A percentile compares a stretch with the other conserved stretches of the same genome.
Evolutionary conservation across 2,888 invertebrate species (phyloP).

Genomic region (Clivina fossor): DNA sequence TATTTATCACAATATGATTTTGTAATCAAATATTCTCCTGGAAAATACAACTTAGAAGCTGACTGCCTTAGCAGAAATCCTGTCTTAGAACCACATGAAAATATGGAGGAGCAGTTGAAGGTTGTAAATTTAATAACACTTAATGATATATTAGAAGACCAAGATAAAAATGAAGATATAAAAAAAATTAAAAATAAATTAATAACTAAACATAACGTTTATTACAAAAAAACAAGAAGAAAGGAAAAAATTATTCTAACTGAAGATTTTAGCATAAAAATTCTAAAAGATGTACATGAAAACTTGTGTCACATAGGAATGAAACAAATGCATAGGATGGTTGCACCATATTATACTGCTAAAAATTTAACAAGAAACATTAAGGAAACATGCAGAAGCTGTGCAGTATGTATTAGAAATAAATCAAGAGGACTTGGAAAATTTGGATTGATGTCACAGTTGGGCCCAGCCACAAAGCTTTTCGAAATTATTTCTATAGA

Average conservation of each 20-base stretch:
- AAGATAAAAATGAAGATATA: conserved; percentile 28
- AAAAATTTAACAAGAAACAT: conserved; percentile 32
- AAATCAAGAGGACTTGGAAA: conserved; percentile 41
- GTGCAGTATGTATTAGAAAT: conserved; percentile 41
- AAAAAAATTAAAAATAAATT: conserved; percentile 8
- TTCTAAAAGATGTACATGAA: conserved; percentile 30
- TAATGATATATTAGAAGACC: conserved; percentile 33
- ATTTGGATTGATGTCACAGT: conserved; percentile 40
- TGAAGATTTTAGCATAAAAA: conserved; percentile 31
- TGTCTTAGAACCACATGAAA: conserved; percentile 35
- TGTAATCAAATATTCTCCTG: conserved; percentile 34
- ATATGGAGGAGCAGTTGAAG: conserved; percentile 27
- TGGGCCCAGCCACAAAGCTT: conserved; percentile 42
- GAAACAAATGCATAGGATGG: conserved; percentile 16
- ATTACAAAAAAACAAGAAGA: conserved; percentile 27
- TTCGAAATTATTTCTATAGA: conserved; percentile 43
- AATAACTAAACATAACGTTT: conserved; percentile 26
- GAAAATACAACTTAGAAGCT: conserved; percentile 37
- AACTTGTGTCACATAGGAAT: conserved; percentile 15
- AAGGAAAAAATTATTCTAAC: conserved; percentile 30
- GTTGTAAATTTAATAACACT: conserved; percentile 21
- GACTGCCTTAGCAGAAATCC: conserved; percentile 38
- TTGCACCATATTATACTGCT: conserved; percentile 14
- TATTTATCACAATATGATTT: conserved; percentile 31
- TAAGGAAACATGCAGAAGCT: conserved; percentile 26